Evolutionary conservation across 2,888 invertebrate species (phyloP).

Genomic region (Limnephilus marmoratus): DNA sequence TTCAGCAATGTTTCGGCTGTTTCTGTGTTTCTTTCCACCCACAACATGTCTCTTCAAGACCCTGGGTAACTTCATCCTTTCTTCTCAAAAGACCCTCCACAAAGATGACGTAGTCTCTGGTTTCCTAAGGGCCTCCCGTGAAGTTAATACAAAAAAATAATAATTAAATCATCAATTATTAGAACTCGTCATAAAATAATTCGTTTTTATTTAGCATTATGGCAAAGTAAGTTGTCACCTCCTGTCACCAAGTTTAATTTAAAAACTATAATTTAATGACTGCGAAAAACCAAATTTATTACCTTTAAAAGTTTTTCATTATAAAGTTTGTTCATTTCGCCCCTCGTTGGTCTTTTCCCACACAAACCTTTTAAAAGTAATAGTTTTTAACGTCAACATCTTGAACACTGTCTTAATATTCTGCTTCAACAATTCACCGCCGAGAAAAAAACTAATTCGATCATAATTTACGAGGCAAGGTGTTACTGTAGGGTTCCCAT

Average conservation of each 20-base stretch:
- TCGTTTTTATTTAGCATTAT: neutral
- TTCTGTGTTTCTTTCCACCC: too few relatives aligned
- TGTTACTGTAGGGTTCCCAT: neutral
- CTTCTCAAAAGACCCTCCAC: too few relatives aligned
- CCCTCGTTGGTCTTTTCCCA: neutral
- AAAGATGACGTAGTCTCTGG: too few relatives aligned
- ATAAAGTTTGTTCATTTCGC: neutral
- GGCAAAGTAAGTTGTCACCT: neutral
- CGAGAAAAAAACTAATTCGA: neutral
- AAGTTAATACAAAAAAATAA: too few relatives aligned
- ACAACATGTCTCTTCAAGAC: too few relatives aligned
- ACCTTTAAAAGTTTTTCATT: neutral
- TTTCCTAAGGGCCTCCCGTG: too few relatives aligned
- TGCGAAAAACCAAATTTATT: neutral
- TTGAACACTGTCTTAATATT: neutral
- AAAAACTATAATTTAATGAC: neutral
- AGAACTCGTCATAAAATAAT: neutral
- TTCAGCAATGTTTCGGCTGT: neutral
- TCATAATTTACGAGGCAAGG: neutral
- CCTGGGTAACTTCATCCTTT: too few relatives aligned
- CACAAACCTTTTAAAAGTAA: neutral
- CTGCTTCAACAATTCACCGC: neutral
- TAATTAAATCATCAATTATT: neutral
- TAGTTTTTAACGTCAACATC: neutral
- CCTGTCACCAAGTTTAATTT: neutral